phyloP scores from a whole-genome alignment of 2,113 vertebrate genomes.

The Stictonetta naevosa region DNA sequence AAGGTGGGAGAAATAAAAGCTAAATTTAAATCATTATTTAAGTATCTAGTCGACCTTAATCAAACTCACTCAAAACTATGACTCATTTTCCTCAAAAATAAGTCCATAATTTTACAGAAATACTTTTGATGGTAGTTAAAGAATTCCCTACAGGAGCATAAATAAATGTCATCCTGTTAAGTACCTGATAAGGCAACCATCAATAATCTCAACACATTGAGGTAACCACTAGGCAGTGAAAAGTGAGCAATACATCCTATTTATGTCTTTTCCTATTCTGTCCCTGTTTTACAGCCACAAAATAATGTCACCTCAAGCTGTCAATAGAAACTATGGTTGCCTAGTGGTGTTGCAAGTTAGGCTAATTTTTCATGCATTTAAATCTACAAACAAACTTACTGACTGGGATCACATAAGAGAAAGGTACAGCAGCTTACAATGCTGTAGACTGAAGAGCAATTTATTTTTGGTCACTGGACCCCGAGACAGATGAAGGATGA shows the following conservation, averaged over 20 bases:
- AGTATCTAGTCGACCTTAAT: background rate
- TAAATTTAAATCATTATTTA: background rate
- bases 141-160: background rate
- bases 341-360: background rate
- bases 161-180: background rate
- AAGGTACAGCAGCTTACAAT: background rate
- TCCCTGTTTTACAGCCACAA: background rate
- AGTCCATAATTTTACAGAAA: background rate
- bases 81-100: background rate
- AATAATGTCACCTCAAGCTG: background rate
- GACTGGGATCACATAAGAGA: background rate
- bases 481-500: background rate
- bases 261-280: background rate
- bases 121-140: background rate
- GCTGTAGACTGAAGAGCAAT: background rate
- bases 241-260: background rate
- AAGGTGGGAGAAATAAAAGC: background rate
- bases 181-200: background rate
- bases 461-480: background rate
- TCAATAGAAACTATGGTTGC: background rate
- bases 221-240: background rate
- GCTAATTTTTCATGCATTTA: background rate
- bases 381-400: background rate
- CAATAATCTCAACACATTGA: background rate
- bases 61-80: background rate